Percentiles rank a stretch among this genome's conserved stretches.
phyloP scores from a whole-genome alignment of 1,140 invertebrate species.

The Oryctes rhinoceros region DNA sequence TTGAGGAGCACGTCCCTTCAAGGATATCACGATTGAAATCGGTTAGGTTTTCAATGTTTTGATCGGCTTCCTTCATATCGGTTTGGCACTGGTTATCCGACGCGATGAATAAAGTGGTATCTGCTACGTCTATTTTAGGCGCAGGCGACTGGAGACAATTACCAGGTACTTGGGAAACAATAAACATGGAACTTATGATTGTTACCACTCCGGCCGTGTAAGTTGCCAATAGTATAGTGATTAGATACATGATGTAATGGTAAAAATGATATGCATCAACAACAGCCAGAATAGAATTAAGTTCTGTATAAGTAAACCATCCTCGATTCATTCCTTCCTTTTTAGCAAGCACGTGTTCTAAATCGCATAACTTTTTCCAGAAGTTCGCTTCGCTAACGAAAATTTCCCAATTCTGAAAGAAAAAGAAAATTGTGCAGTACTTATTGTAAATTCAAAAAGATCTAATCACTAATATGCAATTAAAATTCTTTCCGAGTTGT shows the following conservation, averaged over 20 bases:
- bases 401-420: conserved; percentile 80
- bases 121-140: not conserved
- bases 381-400: conserved; percentile 78
- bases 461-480: too few relatives aligned
- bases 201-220: conserved; percentile 78
- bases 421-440: conserved; percentile 52
- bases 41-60: conserved; percentile 6
- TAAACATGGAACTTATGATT: conserved; percentile 73
- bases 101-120: not conserved
- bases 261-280: conserved; percentile 64
- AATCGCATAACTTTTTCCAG: conserved; percentile 71
- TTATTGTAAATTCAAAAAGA: conserved; percentile 61
- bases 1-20: not conserved
- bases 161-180: conserved; percentile 69
- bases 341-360: conserved; percentile 77
- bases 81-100: not conserved
- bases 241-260: conserved; percentile 68
- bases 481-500: too few relatives aligned
- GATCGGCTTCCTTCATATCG: not conserved
- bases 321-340: conserved; percentile 74
- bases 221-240: conserved; percentile 72
- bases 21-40: not conserved
- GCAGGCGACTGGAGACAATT: conserved; percentile 55
- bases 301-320: conserved; percentile 88
- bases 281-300: conserved; percentile 70